phyloP scores from a whole-genome alignment of 2,113 vertebrate genomes.

The Pantherophis guttatus region DNA sequence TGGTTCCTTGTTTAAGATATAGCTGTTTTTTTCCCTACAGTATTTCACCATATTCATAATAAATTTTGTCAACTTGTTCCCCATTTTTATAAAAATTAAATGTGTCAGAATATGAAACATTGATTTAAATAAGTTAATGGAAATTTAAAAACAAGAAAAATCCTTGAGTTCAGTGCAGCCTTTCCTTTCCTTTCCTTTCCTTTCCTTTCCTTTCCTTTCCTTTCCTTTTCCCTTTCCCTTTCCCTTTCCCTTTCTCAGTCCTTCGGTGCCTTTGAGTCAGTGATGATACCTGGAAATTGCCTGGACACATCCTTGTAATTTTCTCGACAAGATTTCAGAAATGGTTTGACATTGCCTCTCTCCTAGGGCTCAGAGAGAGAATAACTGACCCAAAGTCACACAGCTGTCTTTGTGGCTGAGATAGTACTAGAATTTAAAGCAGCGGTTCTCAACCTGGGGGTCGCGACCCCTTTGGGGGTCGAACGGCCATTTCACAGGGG shows the following conservation, averaged over 20 bases:
- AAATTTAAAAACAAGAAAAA: background rate
- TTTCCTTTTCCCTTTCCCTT: background rate
- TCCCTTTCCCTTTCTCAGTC: background rate
- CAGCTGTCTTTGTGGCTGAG: background rate
- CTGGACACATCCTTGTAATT: background rate
- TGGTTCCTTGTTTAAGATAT: background rate
- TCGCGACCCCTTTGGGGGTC: too few relatives aligned
- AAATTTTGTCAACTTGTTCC: background rate
- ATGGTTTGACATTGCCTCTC: background rate
- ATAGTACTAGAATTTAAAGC: background rate
- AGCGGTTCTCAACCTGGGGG: too few relatives aligned
- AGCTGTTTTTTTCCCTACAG: background rate
- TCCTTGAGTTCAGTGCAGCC: background rate
- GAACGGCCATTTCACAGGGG: too few relatives aligned
- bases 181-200: background rate
- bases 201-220: too few relatives aligned
- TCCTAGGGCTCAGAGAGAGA: background rate
- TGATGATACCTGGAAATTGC: background rate
- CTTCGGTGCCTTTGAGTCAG: background rate
- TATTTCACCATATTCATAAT: background rate
- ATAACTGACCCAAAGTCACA: background rate
- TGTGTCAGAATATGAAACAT: background rate
- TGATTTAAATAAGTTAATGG: background rate
- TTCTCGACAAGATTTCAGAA: background rate
- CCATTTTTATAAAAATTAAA: background rate